Percentiles rank a stretch among this genome's conserved stretches.
Evolutionary conservation across 2,113 vertebrate species (phyloP).

Genomic region (Agelaius phoeniceus): DNA sequence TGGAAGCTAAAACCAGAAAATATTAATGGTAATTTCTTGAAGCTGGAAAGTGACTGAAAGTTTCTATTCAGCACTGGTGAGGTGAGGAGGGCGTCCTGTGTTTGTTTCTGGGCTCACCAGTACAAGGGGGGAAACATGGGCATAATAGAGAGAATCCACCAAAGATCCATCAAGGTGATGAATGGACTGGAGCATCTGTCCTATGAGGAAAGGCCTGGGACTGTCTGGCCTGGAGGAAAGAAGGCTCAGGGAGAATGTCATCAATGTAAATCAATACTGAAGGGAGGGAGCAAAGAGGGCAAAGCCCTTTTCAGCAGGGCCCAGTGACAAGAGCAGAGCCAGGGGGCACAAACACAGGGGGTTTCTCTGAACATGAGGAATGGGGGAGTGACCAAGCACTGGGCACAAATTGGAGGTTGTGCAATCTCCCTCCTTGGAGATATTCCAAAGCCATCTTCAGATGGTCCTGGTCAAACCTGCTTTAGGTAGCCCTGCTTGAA

Average conservation of each 20-base stretch:
- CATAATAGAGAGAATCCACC: not conserved
- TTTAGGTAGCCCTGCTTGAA: not conserved
- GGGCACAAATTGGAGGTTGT: not conserved
- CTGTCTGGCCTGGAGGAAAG: not conserved
- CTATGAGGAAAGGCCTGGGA: not conserved
- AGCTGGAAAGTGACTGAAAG: not conserved
- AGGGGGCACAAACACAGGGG: not conserved
- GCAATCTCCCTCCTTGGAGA: not conserved
- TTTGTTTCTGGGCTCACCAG: not conserved
- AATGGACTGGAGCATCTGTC: not conserved
- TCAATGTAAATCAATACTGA: not conserved
- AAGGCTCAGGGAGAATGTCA: not conserved
- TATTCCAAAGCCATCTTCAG: not conserved
- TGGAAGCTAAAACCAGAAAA: not conserved
- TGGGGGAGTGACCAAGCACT: not conserved
- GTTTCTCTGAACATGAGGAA: not conserved
- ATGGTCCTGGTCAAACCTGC: not conserved
- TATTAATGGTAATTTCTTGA: not conserved
- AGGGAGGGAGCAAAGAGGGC: not conserved
- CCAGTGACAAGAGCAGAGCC: not conserved
- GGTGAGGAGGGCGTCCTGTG: not conserved
- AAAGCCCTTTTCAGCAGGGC: too few species aligned
- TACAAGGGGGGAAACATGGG: not conserved
- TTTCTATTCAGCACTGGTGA: not conserved
- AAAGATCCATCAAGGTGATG: not conserved